Conservation (phyloP, 2,113 vertebrate species). For the Perca flavescens region DNA sequence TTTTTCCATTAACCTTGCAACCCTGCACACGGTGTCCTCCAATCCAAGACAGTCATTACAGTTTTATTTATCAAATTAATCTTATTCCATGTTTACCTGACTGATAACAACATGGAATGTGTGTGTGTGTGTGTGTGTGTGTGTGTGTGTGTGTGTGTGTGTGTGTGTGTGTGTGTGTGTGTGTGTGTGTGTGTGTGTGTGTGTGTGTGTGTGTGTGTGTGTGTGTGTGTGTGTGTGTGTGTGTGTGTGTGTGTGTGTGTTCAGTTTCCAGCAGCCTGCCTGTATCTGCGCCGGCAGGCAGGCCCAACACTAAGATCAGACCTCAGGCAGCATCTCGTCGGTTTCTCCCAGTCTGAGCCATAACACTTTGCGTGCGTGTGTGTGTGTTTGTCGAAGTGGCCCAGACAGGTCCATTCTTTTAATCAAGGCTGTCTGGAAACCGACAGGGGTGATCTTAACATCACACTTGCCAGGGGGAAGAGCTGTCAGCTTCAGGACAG, state of each 20-base stretch:
- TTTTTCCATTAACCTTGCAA: neutral
- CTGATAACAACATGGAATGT: slow-evolving; percentile 30
- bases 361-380: slow-evolving; percentile 34
- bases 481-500: slow-evolving; percentile 30
- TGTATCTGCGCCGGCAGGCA: slow-evolving; percentile 45
- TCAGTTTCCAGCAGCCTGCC: slow-evolving; percentile 26
- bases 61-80: slow-evolving; percentile 16
- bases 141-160: slow-evolving; percentile 4
- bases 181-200: slow-evolving; percentile 28
- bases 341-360: slow-evolving; percentile 36
- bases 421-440: slow-evolving; percentile 59
- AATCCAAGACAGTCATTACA: slow-evolving; percentile 3
- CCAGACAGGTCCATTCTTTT: slow-evolving; percentile 50
- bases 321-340: slow-evolving; percentile 36
- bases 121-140: slow-evolving; percentile 21
- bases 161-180: slow-evolving; percentile 10
- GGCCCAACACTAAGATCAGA: slow-evolving; percentile 42
- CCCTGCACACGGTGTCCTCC: neutral
- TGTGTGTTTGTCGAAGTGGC: slow-evolving; percentile 30
- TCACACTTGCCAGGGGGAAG: neutral
- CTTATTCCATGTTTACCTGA: slow-evolving; percentile 22
- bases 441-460: slow-evolving; percentile 39
- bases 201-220: slow-evolving; percentile 31
- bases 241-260: neutral
- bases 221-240: neutral